phyloP scores from a whole-genome alignment of 2,888 invertebrate genomes.

The Pherbina coryleti region DNA sequence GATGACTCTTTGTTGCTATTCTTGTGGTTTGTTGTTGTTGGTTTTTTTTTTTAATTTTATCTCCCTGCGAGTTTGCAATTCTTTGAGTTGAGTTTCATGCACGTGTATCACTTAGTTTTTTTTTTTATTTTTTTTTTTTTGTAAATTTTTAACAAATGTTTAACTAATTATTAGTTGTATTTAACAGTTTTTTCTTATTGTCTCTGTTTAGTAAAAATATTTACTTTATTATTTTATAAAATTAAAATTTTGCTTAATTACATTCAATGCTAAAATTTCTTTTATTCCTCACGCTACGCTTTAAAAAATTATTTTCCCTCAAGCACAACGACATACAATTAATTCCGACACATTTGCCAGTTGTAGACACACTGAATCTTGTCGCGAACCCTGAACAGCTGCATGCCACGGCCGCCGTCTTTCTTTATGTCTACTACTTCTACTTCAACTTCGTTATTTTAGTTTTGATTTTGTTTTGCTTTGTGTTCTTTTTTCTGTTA shows the following conservation, averaged over 20 bases:
- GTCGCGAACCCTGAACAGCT: not conserved
- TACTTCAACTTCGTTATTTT: not conserved
- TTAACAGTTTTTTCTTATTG: not conserved
- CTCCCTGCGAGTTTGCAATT: not conserved
- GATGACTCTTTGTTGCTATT: slow-evolving; percentile 43
- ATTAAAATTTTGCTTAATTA: not conserved
- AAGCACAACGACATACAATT: not conserved
- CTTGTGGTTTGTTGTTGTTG: slow-evolving; percentile 25
- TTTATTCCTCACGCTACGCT: not conserved
- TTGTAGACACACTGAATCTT: not conserved
- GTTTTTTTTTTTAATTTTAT: not conserved
- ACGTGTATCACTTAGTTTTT: not conserved
- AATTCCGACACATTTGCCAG: slow-evolving; percentile 18
- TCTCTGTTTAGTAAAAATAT: not conserved
- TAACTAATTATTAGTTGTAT: not conserved
- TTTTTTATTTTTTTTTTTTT: not conserved
- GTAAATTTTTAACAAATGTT: not conserved
- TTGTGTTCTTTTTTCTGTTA: no score
- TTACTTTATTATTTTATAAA: no score
- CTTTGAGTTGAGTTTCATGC: not conserved
- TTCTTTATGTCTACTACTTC: not conserved
- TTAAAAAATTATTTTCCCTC: no score
- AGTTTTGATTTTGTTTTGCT: not conserved
- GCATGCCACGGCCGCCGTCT: not conserved
- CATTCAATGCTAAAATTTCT: not conserved